Conservation (phyloP, 23 tunicate genomes). For the Halocynthia aurantium region DNA sequence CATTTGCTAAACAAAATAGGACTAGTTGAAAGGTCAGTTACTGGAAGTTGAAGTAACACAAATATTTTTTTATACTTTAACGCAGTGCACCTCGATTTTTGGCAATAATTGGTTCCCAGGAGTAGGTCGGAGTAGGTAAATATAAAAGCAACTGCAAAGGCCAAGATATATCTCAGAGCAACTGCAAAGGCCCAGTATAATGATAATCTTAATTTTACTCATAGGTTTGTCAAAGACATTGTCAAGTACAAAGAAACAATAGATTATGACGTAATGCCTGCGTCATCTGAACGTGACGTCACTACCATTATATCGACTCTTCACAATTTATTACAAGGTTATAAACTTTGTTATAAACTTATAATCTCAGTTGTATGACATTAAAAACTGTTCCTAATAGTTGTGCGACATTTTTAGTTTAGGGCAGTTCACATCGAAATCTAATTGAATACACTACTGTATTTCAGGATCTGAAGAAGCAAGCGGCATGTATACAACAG, state of each 20-base stretch:
- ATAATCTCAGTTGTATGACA: too few species aligned
- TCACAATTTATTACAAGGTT: conserved; percentile 86
- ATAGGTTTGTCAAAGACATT: conserved; percentile 46
- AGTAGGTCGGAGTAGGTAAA: too few species aligned
- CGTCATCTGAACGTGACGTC: conserved; percentile 75
- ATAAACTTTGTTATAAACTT: conserved; percentile 1
- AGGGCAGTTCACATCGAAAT: not conserved
- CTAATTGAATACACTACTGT: not conserved
- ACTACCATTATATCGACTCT: conserved; percentile 76
- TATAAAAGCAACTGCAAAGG: too few species aligned
- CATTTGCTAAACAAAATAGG: conserved; percentile 55
- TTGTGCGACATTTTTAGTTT: too few species aligned
- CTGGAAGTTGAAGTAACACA: not conserved
- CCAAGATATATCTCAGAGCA: too few species aligned
- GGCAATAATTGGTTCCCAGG: too few species aligned
- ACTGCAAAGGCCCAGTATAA: too few species aligned
- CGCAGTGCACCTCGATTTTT: too few species aligned
- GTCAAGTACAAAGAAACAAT: conserved; percentile 64
- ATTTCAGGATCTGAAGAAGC: conserved; percentile 65
- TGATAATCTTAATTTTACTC: not conserved
- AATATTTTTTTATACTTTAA: not conserved
- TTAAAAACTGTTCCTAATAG: too few species aligned
- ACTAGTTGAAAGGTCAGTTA: conserved; percentile 39
- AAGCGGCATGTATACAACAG: conserved; percentile 73
- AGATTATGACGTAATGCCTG: conserved; percentile 44